phyloP scores from a whole-genome alignment of 2,113 vertebrate genomes.

The Lepisosteus oculatus region DNA sequence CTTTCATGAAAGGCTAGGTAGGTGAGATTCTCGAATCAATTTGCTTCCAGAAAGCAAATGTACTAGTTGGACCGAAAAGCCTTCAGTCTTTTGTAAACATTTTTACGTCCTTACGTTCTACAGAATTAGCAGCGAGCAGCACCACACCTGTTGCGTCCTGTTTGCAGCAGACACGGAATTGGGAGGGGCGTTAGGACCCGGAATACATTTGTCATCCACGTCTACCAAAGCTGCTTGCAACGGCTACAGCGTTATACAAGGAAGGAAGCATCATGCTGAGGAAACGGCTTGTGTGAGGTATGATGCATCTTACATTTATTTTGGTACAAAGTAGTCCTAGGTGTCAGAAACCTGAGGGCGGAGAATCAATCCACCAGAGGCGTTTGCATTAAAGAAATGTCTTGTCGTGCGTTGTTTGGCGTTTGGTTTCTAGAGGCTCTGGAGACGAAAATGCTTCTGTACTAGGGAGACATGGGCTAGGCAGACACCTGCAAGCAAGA shows the following conservation, averaged over 20 bases:
- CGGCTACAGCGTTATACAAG: conserved; percentile 1
- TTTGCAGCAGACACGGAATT: conserved; percentile 6
- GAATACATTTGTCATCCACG: not conserved
- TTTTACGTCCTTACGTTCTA: too few relatives aligned
- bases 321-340: not conserved
- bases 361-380: not conserved
- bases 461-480: conserved; percentile 20
- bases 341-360: not conserved
- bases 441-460: conserved; percentile 12
- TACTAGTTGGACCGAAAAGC: too few relatives aligned
- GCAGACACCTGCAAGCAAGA: conserved; percentile 26
- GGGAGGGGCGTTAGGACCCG: conserved; percentile 28
- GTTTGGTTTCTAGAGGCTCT: conserved; percentile 9
- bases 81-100: too few relatives aligned
- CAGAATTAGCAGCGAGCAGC: not conserved
- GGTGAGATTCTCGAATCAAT: too few relatives aligned
- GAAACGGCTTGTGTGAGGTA: conserved; percentile 6
- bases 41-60: too few relatives aligned
- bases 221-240: not conserved
- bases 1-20: too few relatives aligned
- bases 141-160: not conserved
- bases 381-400: not conserved
- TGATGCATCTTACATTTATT: not conserved
- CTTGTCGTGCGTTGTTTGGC: not conserved
- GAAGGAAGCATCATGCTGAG: conserved; percentile 9